A percentile compares a stretch with the other conserved stretches of the same genome.
phyloP scores from a whole-genome alignment of 2,888 invertebrate species.

The Cyclophora albipunctata region DNA sequence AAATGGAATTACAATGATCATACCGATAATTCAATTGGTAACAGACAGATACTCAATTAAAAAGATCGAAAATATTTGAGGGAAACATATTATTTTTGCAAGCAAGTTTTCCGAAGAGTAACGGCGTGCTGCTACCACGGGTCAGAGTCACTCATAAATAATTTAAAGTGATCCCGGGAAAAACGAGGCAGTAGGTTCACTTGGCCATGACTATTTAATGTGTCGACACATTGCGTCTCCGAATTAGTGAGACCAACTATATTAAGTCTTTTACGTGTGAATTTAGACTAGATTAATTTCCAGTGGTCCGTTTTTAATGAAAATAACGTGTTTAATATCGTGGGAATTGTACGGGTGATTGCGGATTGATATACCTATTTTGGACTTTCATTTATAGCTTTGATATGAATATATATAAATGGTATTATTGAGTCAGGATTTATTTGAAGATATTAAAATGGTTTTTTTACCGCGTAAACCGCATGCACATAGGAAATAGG shows the following conservation, averaged over 20 bases:
- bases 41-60: constrained; percentile 1
- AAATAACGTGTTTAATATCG: no score
- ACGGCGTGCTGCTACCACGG: constrained; percentile 37
- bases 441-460: no score
- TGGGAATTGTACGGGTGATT: no score
- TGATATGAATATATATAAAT: no score
- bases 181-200: constrained; percentile 53
- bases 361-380: no score
- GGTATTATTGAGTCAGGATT: no score
- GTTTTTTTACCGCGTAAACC: no score
- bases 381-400: no score
- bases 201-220: constrained; percentile 60
- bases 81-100: background rate
- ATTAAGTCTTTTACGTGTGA: constrained; percentile 17
- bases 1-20: no score
- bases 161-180: constrained; percentile 69
- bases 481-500: no score
- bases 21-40: no score
- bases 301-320: background rate
- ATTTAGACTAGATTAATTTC: constrained; percentile 11
- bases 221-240: constrained; percentile 43
- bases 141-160: constrained; percentile 71
- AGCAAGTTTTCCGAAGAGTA: background rate
- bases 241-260: constrained; percentile 40
- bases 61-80: constrained; percentile 4